Base-by-base conservation (phyloP, 2,888 invertebrate species). In the Beris morrisii region DNA sequence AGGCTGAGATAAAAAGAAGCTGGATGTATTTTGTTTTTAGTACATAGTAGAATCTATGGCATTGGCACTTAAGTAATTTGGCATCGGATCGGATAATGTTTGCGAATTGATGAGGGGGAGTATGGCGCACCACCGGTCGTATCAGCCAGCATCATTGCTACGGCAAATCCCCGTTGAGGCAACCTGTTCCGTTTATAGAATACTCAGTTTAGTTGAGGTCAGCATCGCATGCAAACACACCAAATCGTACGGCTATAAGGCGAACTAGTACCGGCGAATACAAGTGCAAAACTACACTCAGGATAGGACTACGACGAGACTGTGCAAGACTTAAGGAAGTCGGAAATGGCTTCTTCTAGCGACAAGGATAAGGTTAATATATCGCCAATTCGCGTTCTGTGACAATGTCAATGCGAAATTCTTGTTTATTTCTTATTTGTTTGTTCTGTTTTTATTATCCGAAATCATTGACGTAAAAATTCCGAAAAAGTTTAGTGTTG, bases 301-400 rank as follows among this genome's bases (percentile, higher is more conserved):
- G 38, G 38, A 38, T 38, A 38, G 38, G 5, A 38, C 38, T 7
- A 5, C 38, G 38, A 38, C 38, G 38, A 9, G 38, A 22, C 22
- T 22, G 38, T 38, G 9, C 2, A 7, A 38, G 38, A 38, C 3
- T 22, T 22, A 32, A 61, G 13, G 15, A 50, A 44, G 48, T 58
- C 45, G 13, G 32, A 46, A 6, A 43, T 55, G 22, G 44, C 66
- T 45, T 54, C 46, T 43, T 54, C 52, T 58, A 66, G 54, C 59
- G 59, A 56, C 64, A 69, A 70, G 70, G 70, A 72, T 69, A 72
- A 72, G 72, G 72, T 71, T 71, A 70, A 68, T 71, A 22, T 22
- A 70, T 66, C 66, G 58, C 59, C 67, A 15, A n/a, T 53, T 2
- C 30, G 9, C n/a, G 12, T 32, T 54, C 44, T 46, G 54, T 54